Percentiles rank a stretch among this genome's conserved stretches.
These are phyloP conservation scores for Polymixis flavicincta DNA, from an alignment of 2,888 invertebrate species.

Conservation along the genomic window DNA sequence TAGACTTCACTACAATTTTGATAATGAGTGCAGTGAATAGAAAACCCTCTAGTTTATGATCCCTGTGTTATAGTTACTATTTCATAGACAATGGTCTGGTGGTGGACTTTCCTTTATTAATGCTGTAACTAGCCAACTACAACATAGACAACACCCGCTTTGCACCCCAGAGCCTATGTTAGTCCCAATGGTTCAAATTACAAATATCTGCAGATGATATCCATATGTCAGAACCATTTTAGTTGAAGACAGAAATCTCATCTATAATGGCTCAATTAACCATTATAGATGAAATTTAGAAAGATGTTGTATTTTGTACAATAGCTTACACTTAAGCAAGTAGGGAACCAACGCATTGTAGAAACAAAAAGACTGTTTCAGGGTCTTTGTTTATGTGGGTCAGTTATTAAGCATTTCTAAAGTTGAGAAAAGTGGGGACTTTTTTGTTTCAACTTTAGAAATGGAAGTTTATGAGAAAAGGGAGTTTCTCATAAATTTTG, in stretches of 20 bases:
- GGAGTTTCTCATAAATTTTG: background rate
- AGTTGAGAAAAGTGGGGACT: background rate
- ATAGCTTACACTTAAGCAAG: background rate
- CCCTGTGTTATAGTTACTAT: background rate
- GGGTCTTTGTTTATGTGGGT: background rate
- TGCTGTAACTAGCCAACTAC: background rate
- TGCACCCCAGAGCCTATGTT: background rate
- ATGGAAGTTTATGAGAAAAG: too few relatives aligned
- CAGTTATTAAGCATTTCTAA: background rate
- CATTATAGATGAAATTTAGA: background rate
- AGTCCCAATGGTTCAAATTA: background rate
- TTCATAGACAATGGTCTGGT: background rate
- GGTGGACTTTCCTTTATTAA: background rate
- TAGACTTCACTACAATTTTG: background rate
- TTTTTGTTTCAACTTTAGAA: too few relatives aligned
- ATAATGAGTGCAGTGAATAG: constrained; percentile 11
- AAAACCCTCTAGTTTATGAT: background rate
- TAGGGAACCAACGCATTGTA: background rate
- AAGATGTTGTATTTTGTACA: background rate
- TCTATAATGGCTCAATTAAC: too few relatives aligned
- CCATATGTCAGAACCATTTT: background rate
- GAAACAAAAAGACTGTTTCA: background rate
- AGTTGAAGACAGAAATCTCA: too few relatives aligned
- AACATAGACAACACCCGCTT: background rate
- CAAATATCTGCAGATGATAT: background rate